phyloP scores from a whole-genome alignment of 1,140 invertebrate genomes.

The Triops longicaudatus region DNA sequence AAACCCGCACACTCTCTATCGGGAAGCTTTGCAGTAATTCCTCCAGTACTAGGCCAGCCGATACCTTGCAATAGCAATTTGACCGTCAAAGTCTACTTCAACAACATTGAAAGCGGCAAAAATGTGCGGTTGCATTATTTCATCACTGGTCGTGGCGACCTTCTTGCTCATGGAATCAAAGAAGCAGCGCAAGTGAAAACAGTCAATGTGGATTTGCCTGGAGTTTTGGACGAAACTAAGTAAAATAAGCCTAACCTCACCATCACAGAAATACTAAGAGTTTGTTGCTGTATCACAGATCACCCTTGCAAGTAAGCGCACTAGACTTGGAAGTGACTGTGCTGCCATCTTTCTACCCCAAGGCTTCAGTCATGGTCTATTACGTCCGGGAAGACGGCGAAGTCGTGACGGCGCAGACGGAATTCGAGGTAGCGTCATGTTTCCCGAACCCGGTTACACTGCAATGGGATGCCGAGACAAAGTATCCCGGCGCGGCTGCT shows the following conservation, averaged over 20 bases:
- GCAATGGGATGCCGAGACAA: slow-evolving; percentile 41
- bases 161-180: slow-evolving; percentile 30
- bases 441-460: slow-evolving; percentile 46
- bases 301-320: slow-evolving; percentile 34
- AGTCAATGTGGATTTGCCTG: slow-evolving; percentile 31
- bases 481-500: slow-evolving; percentile 45
- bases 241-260: background rate
- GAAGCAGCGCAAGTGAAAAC: slow-evolving; percentile 36
- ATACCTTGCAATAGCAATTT: background rate
- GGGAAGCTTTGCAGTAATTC: too few relatives aligned
- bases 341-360: slow-evolving; percentile 34
- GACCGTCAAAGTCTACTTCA: slow-evolving; percentile 25
- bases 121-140: slow-evolving; percentile 24
- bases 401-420: slow-evolving; percentile 50
- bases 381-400: slow-evolving; percentile 64
- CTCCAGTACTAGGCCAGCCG: background rate
- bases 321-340: slow-evolving; percentile 31
- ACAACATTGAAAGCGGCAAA: slow-evolving; percentile 17
- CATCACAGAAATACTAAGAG: background rate
- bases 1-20: too few relatives aligned
- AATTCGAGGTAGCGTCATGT: slow-evolving; percentile 45
- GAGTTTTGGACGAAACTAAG: slow-evolving; percentile 30
- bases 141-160: slow-evolving; percentile 33
- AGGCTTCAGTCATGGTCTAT: slow-evolving; percentile 52
- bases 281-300: background rate